Evolutionary conservation across 2,113 vertebrate species (phyloP).

Genomic region (Prochilodus magdalenae): DNA sequence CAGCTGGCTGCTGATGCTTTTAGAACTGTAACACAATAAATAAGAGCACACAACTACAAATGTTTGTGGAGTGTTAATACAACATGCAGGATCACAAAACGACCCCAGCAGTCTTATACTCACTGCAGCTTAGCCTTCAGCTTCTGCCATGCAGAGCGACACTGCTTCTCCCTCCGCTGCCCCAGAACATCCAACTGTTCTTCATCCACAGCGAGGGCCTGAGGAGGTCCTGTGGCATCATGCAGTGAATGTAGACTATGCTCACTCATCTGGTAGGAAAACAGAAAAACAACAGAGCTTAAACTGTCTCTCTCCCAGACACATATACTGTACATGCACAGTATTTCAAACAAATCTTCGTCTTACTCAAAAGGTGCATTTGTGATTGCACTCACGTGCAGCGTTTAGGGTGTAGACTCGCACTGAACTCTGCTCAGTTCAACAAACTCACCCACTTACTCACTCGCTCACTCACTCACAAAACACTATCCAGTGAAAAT

Average conservation of each 20-base stretch:
- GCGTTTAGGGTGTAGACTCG: conserved; percentile 29
- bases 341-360: not conserved
- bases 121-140: conserved; percentile 62
- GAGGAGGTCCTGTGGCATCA: not conserved
- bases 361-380: no score
- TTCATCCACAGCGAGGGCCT: conserved; percentile 42
- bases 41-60: no score
- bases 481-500: not conserved
- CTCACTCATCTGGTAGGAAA: conserved; percentile 25
- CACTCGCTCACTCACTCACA: not conserved
- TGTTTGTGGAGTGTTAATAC: no score
- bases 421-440: conserved; percentile 66
- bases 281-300: not conserved
- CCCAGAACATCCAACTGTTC: conserved; percentile 66
- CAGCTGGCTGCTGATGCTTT: no score
- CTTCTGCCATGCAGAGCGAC: conserved; percentile 46
- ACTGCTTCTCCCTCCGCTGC: conserved; percentile 40
- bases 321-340: conserved; percentile 11
- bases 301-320: not conserved
- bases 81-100: no score
- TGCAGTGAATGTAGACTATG: conserved; percentile 6
- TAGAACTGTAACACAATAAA: no score
- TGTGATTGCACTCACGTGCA: conserved; percentile 32
- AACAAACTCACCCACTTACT: not conserved
- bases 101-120: no score